Evolutionary conservation across 30 jellyfish, hydroid and myxozoan genomes (phyloP), one percentile per base, ranked within the genome.

Genomic region (Hydractinia symbiolongicarpus): DNA sequence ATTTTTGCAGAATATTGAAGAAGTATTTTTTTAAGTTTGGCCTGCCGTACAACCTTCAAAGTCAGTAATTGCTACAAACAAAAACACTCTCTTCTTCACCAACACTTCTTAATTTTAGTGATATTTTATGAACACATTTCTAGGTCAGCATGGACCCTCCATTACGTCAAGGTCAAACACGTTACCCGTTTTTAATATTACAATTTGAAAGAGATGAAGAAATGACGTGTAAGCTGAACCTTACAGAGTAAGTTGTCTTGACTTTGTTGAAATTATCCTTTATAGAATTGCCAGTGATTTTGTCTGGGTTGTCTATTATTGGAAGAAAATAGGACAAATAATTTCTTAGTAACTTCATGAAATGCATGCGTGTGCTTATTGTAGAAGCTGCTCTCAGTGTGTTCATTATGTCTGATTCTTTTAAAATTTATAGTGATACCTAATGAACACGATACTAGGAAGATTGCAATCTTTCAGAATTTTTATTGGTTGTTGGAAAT

Each of bases 61-160:
- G 1, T 30, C 44, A 30, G 44, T 30, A 30, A 30, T 30, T 30
- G 44, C 44, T 30, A 30, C 44, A 30, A 30, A 30, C 44, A 30
- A 30, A n/a, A 30, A 30, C 44, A 30, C 44, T 2, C 2, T 1
- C 44, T 30, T 2, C 44, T 30, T 30, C 44, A 30, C 44, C 44
- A 1, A 30, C 44, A 30, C 44, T 30, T 2, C 44, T 30, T 3
- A 11, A 16, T 58, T 3, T 58, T 58, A 13, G 3, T 11, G 1
- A 11, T 0, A 11, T 58, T 58, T 3, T 16, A 58, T 58, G 19
- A n/a, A 11, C 4, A n/a, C 54, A 6, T 61, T 15, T 73, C n/a
- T 53, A 90, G 97, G 73, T 90, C 73, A 90, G 97, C 70, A 91
- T 91, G 96, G 98, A 91, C 64, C 98, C 98, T 3, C 96, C 98